Evolutionary conservation across 2,113 vertebrate species (phyloP), one percentile per base, ranked within the genome.

Genomic region (Phocoena phocoena): DNA sequence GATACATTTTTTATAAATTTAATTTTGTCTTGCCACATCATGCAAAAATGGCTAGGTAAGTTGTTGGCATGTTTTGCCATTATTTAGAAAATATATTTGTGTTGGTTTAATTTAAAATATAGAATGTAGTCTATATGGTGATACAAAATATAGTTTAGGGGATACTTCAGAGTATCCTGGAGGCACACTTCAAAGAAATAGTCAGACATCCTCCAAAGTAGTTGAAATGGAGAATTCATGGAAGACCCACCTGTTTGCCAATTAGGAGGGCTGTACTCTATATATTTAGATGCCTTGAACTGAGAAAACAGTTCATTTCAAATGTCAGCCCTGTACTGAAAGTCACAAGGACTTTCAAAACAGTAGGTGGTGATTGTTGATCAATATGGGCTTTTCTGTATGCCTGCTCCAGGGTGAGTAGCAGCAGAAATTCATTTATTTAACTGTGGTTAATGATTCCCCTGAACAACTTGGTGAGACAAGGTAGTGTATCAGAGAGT

Each of bases 241-340:
- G 23, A 86, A 53, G 53, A 3, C 44, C 38, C 10, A 92, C 53
- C 28, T 88, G 21, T 84, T 88, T 92, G 21, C 44, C 50, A 92
- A 5, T 50, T 84, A 77, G 47, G 25, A 77, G 5, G 18, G 9
- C 62, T 8, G 50, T 44, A 88, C 7, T 14, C 23, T 83, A 18
- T 82, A 18, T 83, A 55, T 88, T 91, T 88, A 95, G 76, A 77
- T 71, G 41, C 25, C 23, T 74, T 88, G 71, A 83, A 79, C 33
- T 84, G n/a, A 92, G 71, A 92, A 79, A 89, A 79, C 14, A 60
- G 4, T 92, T 84, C 20, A 63, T 81, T 88, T 95, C 36, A 95
- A 44, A 95, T 36, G 20, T 79, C 36, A 92, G 38, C 15, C 36
- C 70, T 17, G 53, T 83, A 81, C n/a, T 62, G n/a, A 83, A 95